Evolutionary conservation across 2,113 vertebrate genomes (phyloP), one percentile per base, ranked within the genome.

Genomic region (Peromyscus californicus): DNA sequence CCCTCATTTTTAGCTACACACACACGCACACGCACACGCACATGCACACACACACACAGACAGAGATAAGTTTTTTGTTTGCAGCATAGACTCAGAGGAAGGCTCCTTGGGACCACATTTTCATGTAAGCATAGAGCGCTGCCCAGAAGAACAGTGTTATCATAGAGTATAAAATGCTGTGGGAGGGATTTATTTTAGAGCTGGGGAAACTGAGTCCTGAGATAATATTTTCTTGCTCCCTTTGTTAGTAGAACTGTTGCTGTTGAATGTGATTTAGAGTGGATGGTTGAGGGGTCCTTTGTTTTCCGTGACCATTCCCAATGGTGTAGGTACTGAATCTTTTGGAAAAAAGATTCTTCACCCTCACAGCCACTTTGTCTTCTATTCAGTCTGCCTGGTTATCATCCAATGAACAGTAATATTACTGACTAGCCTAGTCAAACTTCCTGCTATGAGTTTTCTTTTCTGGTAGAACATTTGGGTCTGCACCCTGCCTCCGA

Each of bases 281-380:
- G 4, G 2, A 59, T 67, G 2, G 5, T 59, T 51, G 33, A 15
- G 19, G 19, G 31, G 33, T 48, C 63, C 9, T 22, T 7, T 19
- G 45, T 89, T 3, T 84, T 92, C 33, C 29, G 4, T 87, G 48
- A 13, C 86, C 5, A 76, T 86, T 86, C 93, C 72, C 63, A 88
- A 2, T 65, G 75, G 15, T 1, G 5, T 70, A 39, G 8, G 1
- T 85, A 5, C 24, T 31, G 12, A 33, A 33, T 93, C 13, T 72
- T 74, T 61, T 87, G 57, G 33, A 61, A 83, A 82, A 96, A 24
- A 78, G 39, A 69, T 36, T 80, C 17, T 96, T 91, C 63, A 63
- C 4, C 83, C 7, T 2, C 42, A 1, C 51, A 74, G 61, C 36
- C 9, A 10, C 57, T 89, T 65, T 87, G 36, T 45, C 33, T 72